Conservation (phyloP, 2,797 vertebrate genomes). For the Mionectes olivaceus region DNA sequence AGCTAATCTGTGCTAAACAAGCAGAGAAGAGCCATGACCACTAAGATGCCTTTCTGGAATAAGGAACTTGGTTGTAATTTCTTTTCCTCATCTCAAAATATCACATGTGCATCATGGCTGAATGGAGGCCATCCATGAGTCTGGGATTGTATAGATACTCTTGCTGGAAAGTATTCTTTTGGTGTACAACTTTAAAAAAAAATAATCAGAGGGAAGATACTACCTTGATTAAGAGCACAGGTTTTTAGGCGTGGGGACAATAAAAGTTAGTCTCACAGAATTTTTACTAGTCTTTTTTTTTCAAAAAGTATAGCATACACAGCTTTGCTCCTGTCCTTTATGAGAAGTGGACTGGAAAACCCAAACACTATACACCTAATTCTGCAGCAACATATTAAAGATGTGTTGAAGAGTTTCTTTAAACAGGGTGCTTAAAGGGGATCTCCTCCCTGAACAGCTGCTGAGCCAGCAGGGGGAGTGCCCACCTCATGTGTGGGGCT, state of each 20-base stretch:
- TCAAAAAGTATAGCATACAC: not conserved
- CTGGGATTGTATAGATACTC: not conserved
- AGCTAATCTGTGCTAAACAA: not conserved
- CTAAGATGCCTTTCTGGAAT: not conserved
- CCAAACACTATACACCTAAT: rapidly evolving
- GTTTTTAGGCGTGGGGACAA: not conserved
- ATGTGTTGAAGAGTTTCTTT: not conserved
- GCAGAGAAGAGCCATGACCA: not conserved
- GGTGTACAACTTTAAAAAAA: not conserved
- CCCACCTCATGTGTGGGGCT: not conserved
- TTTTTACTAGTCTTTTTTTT: not conserved
- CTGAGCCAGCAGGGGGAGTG: slow-evolving; percentile 11
- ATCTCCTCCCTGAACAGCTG: not conserved
- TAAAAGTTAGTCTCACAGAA: not conserved
- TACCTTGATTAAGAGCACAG: not conserved
- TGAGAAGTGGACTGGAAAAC: not conserved
- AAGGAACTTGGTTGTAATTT: not conserved
- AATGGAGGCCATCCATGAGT: not conserved
- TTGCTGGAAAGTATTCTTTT: not conserved
- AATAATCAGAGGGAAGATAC: not conserved
- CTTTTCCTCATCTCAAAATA: not conserved
- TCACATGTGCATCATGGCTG: rapidly evolving
- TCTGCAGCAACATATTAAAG: not conserved
- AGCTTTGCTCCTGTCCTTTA: not conserved
- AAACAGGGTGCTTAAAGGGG: not conserved